Evolutionary conservation across 2,888 invertebrate genomes (phyloP).

Genomic region (Campoletis raptor): DNA sequence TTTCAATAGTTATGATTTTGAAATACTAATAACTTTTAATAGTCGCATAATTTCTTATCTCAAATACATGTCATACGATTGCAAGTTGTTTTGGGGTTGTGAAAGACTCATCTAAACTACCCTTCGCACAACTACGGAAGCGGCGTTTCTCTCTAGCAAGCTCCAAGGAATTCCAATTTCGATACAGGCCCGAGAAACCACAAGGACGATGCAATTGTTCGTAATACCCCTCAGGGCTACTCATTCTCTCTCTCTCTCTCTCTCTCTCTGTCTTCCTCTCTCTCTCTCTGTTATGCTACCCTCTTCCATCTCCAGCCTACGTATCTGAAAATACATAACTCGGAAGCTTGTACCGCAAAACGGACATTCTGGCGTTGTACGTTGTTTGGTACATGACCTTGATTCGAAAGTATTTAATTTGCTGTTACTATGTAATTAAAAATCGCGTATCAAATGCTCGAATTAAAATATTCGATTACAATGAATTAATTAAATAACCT

Average conservation of each 20-base stretch:
- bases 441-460: neutral
- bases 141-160: conserved; percentile 38
- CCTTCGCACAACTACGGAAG: conserved; percentile 38
- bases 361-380: neutral
- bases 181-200: conserved; percentile 65
- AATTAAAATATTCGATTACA: neutral
- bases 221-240: conserved; percentile 62
- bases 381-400: neutral
- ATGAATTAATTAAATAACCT: too few species aligned
- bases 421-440: neutral
- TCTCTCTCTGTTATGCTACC: neutral
- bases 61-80: neutral
- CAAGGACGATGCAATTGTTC: conserved; percentile 61
- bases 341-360: conserved; percentile 6
- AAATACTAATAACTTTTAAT: neutral
- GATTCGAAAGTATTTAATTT: neutral
- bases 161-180: conserved; percentile 70
- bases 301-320: neutral
- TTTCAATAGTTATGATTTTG: neutral
- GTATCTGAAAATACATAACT: conserved; percentile 48
- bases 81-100: neutral
- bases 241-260: conserved; percentile 55
- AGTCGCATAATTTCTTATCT: neutral
- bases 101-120: conserved; percentile 13
- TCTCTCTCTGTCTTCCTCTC: too few species aligned